Conservation (phyloP, 2,797 vertebrate genomes). For the Sebastiscus albofasciatus region DNA sequence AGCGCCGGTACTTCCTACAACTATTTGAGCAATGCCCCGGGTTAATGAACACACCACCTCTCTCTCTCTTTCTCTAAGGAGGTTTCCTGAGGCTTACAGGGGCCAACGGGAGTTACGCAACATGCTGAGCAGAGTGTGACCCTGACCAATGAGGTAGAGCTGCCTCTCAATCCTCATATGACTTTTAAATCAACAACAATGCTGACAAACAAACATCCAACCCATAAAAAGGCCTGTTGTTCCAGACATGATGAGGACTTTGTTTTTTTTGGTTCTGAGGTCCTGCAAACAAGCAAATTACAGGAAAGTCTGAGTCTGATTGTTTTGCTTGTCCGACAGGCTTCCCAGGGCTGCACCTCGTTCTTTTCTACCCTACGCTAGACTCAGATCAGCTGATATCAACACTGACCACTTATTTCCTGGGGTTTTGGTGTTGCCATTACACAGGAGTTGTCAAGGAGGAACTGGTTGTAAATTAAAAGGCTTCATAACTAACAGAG, state of each 20-base stretch:
- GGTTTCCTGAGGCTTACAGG: conserved; percentile 63
- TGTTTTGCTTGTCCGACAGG: conserved; percentile 14
- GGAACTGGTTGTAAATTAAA: conserved; percentile 4
- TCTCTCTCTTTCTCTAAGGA: conserved; percentile 34
- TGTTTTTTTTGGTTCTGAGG: not conserved
- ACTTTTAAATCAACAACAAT: conserved; percentile 45
- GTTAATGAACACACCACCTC: conserved; percentile 58
- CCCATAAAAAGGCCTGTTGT: conserved; percentile 20
- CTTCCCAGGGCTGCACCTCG: not conserved
- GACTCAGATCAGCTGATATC: conserved; percentile 12
- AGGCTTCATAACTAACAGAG: not conserved
- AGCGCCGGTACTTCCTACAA: conserved; percentile 27
- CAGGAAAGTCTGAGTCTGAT: conserved; percentile 25
- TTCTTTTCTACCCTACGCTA: not conserved
- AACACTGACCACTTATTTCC: conserved; percentile 7
- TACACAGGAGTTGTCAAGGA: not conserved
- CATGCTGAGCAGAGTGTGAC: conserved; percentile 62
- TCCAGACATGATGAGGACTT: conserved; percentile 7
- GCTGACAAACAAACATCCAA: conserved; percentile 6
- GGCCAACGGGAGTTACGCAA: conserved; percentile 68
- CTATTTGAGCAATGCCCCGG: conserved; percentile 35
- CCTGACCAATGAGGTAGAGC: conserved; percentile 31
- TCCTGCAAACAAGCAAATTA: conserved; percentile 15
- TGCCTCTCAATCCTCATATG: conserved; percentile 16
- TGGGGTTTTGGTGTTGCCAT: not conserved